Conservation (phyloP, 2,888 invertebrate species). For the Crocallis elinguaria region DNA sequence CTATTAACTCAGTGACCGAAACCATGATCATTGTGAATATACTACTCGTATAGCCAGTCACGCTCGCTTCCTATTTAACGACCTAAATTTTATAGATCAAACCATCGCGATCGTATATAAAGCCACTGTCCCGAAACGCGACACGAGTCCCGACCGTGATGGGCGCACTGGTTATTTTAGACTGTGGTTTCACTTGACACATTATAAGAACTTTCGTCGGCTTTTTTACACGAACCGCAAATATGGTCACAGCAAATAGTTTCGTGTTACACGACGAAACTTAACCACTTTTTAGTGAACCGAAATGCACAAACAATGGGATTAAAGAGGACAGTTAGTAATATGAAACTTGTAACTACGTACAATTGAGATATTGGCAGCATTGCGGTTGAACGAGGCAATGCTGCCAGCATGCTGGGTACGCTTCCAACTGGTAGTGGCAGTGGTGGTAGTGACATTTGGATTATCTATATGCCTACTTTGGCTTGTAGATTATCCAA, state of each 20-base stretch:
- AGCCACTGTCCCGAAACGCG: constrained; percentile 1
- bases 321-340: not conserved
- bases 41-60: no score
- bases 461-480: no score
- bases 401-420: no score
- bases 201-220: not conserved
- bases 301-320: not conserved
- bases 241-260: not conserved
- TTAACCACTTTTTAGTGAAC: not conserved
- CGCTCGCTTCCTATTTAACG: constrained; percentile 4
- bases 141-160: not conserved
- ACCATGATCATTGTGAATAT: constrained; percentile 6
- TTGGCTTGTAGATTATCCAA: no score
- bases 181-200: not conserved
- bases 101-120: constrained; percentile 3
- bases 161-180: not conserved
- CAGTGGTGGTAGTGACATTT: no score
- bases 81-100: constrained; percentile 5
- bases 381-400: no score
- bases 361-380: no score
- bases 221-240: not conserved
- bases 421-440: no score
- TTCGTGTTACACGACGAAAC: not conserved
- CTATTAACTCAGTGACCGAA: constrained; percentile 13
- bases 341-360: no score